These are phyloP conservation scores for Sericinus montela DNA, from an alignment of 2,888 invertebrate genomes.

Conservation along the genomic window DNA sequence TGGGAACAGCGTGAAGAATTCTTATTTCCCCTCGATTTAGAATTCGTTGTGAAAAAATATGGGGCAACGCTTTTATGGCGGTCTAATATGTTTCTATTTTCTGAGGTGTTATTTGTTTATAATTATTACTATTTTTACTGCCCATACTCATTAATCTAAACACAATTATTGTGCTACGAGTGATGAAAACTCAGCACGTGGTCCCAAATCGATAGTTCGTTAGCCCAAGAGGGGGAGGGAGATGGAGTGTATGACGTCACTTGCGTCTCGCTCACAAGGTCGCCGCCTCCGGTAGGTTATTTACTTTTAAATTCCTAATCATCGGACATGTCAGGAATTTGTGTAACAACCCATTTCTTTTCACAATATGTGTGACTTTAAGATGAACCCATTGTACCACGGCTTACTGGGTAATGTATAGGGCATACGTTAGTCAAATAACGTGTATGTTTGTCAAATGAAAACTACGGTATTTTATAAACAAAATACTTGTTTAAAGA, in stretches of 20 bases:
- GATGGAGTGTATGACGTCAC: conserved; percentile 23
- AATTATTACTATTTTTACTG: conserved; percentile 5
- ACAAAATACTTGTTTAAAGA: too few relatives aligned
- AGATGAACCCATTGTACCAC: background rate
- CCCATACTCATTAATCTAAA: conserved; percentile 15
- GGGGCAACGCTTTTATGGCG: background rate
- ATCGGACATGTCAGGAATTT: conserved; percentile 20
- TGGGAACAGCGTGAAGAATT: too few relatives aligned
- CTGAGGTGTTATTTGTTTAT: conserved; percentile 3
- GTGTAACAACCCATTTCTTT: conserved; percentile 11
- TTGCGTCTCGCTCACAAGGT: conserved; percentile 35
- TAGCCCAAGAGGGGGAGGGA: conserved; percentile 25
- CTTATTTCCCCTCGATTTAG: too few relatives aligned
- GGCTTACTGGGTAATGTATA: background rate
- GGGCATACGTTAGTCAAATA: too few relatives aligned
- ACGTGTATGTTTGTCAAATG: too few relatives aligned
- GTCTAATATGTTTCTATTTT: conserved; percentile 1
- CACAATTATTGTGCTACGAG: conserved; percentile 7
- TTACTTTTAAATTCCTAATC: conserved; percentile 38
- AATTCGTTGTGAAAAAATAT: background rate
- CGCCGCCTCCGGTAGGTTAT: conserved; percentile 43
- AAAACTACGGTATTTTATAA: too few relatives aligned
- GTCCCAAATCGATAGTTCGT: conserved; percentile 45
- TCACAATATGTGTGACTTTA: conserved; percentile 3
- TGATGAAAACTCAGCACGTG: conserved; percentile 36